Percentiles rank a stretch among this genome's conserved stretches.
Conservation (phyloP, 2,113 vertebrate genomes). For the Lepus timidus region DNA sequence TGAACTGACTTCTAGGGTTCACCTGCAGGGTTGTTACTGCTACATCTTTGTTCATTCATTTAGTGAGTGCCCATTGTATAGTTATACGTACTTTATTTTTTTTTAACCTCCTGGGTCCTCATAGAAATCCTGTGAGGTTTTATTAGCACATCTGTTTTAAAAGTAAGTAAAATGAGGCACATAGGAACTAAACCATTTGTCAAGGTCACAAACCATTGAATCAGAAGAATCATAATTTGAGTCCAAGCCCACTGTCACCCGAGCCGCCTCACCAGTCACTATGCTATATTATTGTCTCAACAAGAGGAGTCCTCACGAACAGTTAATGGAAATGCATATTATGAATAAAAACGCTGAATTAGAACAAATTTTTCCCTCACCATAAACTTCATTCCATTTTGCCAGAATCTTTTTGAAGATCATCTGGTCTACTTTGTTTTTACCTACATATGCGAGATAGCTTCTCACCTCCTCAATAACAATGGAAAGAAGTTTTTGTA, state of each 20-base stretch:
- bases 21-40: not conserved
- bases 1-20: not conserved
- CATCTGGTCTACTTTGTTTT: too few relatives aligned
- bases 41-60: not conserved
- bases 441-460: not conserved
- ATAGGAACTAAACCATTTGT: not conserved
- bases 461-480: not conserved
- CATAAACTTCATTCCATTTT: too few relatives aligned
- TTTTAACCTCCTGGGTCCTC: not conserved
- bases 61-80: not conserved
- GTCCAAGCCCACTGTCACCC: not conserved
- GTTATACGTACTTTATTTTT: not conserved
- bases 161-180: not conserved
- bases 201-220: not conserved
- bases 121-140: not conserved
- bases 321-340: too few relatives aligned
- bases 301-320: too few relatives aligned
- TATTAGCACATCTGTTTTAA: conserved; percentile 3
- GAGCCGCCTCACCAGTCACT: not conserved
- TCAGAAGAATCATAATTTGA: not conserved
- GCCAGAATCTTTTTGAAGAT: too few relatives aligned
- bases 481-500: not conserved
- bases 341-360: too few relatives aligned
- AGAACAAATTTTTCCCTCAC: too few relatives aligned
- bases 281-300: not conserved